phyloP scores from a whole-genome alignment of 2,888 invertebrate genomes.

The Bugula neritina region DNA sequence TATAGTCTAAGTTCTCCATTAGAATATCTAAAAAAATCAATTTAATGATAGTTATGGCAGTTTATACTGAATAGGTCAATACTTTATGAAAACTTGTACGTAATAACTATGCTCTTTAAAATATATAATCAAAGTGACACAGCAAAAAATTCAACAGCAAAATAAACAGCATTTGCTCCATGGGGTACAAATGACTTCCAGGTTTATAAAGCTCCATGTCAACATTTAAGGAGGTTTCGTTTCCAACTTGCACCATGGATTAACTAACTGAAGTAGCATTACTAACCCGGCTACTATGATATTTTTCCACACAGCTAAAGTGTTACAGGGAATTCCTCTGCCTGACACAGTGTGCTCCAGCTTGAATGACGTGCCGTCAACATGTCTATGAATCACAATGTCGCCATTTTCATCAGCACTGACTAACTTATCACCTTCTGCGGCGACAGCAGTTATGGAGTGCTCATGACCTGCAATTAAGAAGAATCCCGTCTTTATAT shows the following conservation, averaged over 20 bases:
- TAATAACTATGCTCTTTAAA: no score
- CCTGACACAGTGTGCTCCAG: neutral
- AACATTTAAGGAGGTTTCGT: no score
- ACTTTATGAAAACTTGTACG: no score
- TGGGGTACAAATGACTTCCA: no score
- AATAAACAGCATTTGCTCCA: no score
- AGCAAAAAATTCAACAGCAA: no score
- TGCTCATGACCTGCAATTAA: neutral
- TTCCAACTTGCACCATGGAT: no score
- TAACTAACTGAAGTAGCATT: no score
- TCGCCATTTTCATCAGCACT: constrained; percentile 15
- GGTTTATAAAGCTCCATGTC: no score
- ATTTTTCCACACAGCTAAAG: neutral
- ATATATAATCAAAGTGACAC: no score
- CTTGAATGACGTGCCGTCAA: constrained; percentile 9
- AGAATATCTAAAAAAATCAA: neutral
- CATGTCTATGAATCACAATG: neutral
- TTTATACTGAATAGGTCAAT: no score
- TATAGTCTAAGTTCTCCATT: constrained; percentile 20
- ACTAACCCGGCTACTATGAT: constrained; percentile 13
- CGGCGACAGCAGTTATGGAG: constrained; percentile 4
- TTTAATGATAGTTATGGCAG: neutral
- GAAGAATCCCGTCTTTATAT: no score
- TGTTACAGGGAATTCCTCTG: neutral
- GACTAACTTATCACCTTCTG: neutral